Evolutionary conservation across 53 echinoderm and acorn worm species (phyloP), one percentile per base, ranked within the genome.

Genomic region (Holothuria leucospilota): DNA sequence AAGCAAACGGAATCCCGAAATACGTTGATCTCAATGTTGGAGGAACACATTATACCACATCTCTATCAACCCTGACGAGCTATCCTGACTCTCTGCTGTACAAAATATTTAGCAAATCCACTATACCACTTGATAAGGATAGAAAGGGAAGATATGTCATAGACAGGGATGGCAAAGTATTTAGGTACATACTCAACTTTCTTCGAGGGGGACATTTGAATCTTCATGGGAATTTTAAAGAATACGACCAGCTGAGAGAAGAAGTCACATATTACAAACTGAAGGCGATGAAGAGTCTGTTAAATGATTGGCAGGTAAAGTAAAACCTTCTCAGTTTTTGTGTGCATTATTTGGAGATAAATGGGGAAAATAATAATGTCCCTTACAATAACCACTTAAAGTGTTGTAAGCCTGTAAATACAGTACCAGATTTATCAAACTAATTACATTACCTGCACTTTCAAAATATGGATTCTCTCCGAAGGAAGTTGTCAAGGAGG

Each of bases 181-280:
- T 96, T 58, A 87, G 96, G 0, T 80, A 92, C 69, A 85, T 96
- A 4, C 86, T 96, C 49, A 96, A 93, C 59, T 96, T 96, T 61
- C 92, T 96, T n/a, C 92, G 96, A 16, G 85, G 96, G 16, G 93
- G 93, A 18, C 63, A 74, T 71, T 86, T 96, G 13, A 83, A 68
- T 49, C 81, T 96, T 7, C 96, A 93, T 20, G 92, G 87, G 8
- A 90, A 90, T 28, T 96, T 96, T 66, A 90, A 91, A 88, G 96
- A 96, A 69, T 74, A 87, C 6, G 92, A 96, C 63, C 91, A 93
- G 71, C 78, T 96, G 42, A 92, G 90, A 14, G 91, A 88, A 40
- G 96, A 96, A 65, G 93, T 93, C 0, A 93, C 91, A 46, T 96
- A 87, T 78, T 96, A 93, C 71, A 93, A 93, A 67, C 91, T 96